Evolutionary conservation across 2,888 invertebrate genomes (phyloP), one percentile per base, ranked within the genome.

Genomic region (Ormyrus nitidulus): DNA sequence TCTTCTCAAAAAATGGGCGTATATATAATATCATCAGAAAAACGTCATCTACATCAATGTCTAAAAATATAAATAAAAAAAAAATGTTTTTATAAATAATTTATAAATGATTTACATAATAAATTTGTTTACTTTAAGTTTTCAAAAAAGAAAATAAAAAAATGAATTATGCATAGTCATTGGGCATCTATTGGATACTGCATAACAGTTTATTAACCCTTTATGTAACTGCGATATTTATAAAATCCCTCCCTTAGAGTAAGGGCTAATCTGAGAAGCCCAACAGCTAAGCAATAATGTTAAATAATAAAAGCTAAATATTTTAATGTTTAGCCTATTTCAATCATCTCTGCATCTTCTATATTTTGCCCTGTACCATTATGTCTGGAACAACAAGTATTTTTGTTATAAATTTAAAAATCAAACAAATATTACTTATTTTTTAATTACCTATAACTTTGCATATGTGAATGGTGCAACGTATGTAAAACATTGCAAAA

Each of bases 401-500:
- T 46, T 48, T 9, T 66, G 5, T 51, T 69, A 6, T 6, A 46
- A 44, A 48, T 64, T 64, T 11, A 64, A 48, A 66, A 19, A 4
- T 11, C 53, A 19, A 59, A 34, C 10, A 19, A 46, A 56, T 71
- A 5, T 19, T 70, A 59, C 70, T 59, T 49, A 62, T n/a, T n/a
- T 48, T 1, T 34, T 34, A 19, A 59, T 71, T 66, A 81, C 79
- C 78, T 82, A 46, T 76, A 72, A 54, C 49, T 79, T 64, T 66
- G 75, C 62, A 76, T 46, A 53, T 78, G 75, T 53, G 79, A 71
- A 69, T 68, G 99, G 99, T 34, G 99, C 99, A 84, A 99, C 97
- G 91, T 99, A 99, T 11, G 99, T 99, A 92, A 99, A 99, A 85
- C 99, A 99, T 98, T 99, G 90, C 13, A 90, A 90, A 54, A 53